These are phyloP conservation scores for Glaucomys volans DNA, from an alignment of 2,113 vertebrate species.

Conservation along the genomic window DNA sequence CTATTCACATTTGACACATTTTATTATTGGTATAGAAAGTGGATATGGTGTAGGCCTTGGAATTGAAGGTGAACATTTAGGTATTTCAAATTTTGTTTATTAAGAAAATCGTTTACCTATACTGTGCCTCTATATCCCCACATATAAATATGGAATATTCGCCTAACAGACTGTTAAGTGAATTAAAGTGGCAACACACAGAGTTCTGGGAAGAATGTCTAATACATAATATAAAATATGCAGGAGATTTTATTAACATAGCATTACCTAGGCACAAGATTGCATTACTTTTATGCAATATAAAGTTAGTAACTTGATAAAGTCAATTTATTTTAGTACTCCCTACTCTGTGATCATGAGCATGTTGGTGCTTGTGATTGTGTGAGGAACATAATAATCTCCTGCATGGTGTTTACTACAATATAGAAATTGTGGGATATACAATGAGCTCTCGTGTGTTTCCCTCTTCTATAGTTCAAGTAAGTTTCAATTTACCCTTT, in stretches of 20 bases:
- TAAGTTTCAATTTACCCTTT: slow-evolving; percentile 9
- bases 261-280: neutral
- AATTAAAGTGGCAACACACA: neutral
- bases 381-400: neutral
- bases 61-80: neutral
- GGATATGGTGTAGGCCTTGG: neutral
- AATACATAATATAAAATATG: neutral
- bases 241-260: neutral
- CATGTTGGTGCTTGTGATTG: neutral
- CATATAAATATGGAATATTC: neutral
- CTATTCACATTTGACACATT: neutral
- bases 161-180: neutral
- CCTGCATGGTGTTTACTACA: neutral
- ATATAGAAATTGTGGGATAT: neutral
- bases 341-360: neutral
- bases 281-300: neutral
- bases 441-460: neutral
- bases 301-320: neutral
- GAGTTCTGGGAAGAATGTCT: neutral
- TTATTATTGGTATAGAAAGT: neutral
- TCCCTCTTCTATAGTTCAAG: neutral
- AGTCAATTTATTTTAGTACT: neutral
- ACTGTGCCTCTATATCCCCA: neutral
- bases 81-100: neutral
- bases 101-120: neutral